phyloP scores from a whole-genome alignment of 1,140 invertebrate species.

The Centruroides sculpturatus region DNA sequence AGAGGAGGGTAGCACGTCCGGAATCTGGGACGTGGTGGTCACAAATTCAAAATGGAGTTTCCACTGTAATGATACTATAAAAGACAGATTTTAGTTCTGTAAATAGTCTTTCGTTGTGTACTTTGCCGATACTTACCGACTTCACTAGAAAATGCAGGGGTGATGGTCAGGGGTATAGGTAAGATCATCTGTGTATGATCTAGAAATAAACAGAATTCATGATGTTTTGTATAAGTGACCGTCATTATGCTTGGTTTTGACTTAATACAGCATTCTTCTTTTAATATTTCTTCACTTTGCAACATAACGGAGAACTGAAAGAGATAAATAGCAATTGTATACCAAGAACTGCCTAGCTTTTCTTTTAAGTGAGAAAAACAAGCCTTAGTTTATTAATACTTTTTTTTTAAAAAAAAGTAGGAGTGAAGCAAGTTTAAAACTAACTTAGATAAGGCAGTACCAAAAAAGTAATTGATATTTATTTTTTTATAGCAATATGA shows the following conservation, averaged over 20 bases:
- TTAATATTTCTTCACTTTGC: conserved; percentile 77
- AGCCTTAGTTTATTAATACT: too few species aligned
- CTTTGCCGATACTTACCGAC: conserved; percentile 40
- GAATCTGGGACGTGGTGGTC: conserved; percentile 40
- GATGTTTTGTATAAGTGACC: conserved; percentile 64
- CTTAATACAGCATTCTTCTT: conserved; percentile 42
- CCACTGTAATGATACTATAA: conserved; percentile 68
- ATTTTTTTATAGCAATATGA: too few species aligned
- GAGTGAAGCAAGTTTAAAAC: too few species aligned
- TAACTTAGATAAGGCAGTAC: too few species aligned
- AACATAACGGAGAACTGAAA: conserved; percentile 54
- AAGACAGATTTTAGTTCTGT: not conserved
- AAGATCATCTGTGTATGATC: conserved; percentile 77
- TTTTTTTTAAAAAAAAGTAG: too few species aligned
- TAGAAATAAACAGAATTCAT: conserved; percentile 80
- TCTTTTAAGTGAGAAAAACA: too few species aligned
- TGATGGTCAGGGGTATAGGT: conserved; percentile 83
- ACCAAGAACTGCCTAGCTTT: too few species aligned
- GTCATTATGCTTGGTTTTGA: conserved; percentile 25
- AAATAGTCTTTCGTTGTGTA: not conserved
- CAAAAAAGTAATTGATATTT: too few species aligned
- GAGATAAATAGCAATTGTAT: too few species aligned
- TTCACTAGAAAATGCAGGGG: conserved; percentile 79
- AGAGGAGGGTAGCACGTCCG: conserved; percentile 11
- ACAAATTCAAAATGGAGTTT: conserved; percentile 94